phyloP scores from a whole-genome alignment of 2,888 invertebrate species.

The Athalia rosae region DNA sequence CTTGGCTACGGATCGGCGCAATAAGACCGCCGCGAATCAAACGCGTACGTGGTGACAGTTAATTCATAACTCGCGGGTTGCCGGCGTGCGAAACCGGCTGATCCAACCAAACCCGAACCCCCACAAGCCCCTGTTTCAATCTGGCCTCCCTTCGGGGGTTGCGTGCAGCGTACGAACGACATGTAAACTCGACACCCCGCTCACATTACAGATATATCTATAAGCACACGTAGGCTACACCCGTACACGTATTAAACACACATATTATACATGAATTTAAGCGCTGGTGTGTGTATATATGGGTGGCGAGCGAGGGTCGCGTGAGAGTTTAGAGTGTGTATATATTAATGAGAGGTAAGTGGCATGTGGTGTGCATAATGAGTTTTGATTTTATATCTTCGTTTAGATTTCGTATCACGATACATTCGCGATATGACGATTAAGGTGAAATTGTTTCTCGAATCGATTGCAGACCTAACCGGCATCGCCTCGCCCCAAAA shows the following conservation, averaged over 20 bases:
- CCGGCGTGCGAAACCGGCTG: constrained; percentile 40
- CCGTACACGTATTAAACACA: background rate
- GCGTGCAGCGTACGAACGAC: constrained; percentile 55
- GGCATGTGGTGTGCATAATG: background rate
- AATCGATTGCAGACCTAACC: background rate
- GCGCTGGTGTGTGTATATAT: no score
- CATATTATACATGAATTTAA: background rate
- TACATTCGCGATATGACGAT: background rate
- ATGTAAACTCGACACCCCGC: constrained; percentile 36
- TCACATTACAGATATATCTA: background rate
- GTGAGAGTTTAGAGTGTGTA: background rate
- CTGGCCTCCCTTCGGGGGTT: constrained; percentile 58
- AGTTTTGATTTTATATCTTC: background rate
- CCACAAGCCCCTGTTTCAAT: constrained; percentile 56
- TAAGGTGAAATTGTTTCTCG: background rate
- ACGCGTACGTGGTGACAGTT: constrained; percentile 62
- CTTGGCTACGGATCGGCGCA: constrained; percentile 30
- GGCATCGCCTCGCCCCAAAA: background rate
- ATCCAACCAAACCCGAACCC: background rate
- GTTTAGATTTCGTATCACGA: no score
- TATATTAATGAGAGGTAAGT: constrained; percentile 18
- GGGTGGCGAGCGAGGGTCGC: background rate
- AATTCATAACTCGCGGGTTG: constrained; percentile 64
- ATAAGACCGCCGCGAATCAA: constrained; percentile 62
- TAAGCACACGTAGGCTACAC: background rate